These are phyloP conservation scores for Anthophora plumipes DNA, from an alignment of 2,888 invertebrate species.

Conservation along the genomic window DNA sequence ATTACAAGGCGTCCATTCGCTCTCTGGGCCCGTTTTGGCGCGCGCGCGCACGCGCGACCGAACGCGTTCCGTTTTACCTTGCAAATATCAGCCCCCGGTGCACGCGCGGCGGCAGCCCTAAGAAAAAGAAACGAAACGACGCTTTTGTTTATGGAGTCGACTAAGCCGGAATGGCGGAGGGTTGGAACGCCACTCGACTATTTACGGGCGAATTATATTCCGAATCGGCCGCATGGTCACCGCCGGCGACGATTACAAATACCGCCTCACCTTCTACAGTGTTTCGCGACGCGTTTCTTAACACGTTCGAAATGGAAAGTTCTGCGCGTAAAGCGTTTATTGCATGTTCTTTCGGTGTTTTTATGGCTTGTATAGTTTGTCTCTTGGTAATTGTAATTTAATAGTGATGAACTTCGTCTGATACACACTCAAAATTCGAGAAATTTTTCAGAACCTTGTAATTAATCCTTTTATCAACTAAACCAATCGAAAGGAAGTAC, in stretches of 20 bases:
- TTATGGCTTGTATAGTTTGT: too few relatives aligned
- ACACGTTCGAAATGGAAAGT: neutral
- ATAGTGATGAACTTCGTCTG: too few relatives aligned
- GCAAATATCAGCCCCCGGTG: slow-evolving; percentile 12
- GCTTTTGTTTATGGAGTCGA: slow-evolving; percentile 58
- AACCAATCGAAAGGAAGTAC: too few relatives aligned
- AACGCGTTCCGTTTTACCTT: neutral
- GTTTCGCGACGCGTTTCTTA: neutral
- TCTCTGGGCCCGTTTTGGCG: slow-evolving; percentile 46
- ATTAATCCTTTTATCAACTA: too few relatives aligned
- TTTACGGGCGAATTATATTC: slow-evolving; percentile 64
- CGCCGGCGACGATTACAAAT: slow-evolving; percentile 37
- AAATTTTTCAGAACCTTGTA: too few relatives aligned
- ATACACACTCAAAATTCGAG: too few relatives aligned
- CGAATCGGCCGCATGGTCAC: slow-evolving; percentile 26
- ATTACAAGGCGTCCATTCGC: slow-evolving; percentile 22
- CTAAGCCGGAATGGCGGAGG: neutral
- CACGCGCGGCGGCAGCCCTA: neutral
- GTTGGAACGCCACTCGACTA: slow-evolving; percentile 32
- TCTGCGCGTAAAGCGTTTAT: neutral
- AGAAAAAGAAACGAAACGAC: slow-evolving; percentile 36
- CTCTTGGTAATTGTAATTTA: too few relatives aligned
- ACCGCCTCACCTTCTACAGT: slow-evolving; percentile 11
- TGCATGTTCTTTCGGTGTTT: neutral
- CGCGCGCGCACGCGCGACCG: neutral